Percentiles rank a stretch among this genome's conserved stretches.
Conservation (phyloP, 2,888 invertebrate species). For the Lagria hirta region DNA sequence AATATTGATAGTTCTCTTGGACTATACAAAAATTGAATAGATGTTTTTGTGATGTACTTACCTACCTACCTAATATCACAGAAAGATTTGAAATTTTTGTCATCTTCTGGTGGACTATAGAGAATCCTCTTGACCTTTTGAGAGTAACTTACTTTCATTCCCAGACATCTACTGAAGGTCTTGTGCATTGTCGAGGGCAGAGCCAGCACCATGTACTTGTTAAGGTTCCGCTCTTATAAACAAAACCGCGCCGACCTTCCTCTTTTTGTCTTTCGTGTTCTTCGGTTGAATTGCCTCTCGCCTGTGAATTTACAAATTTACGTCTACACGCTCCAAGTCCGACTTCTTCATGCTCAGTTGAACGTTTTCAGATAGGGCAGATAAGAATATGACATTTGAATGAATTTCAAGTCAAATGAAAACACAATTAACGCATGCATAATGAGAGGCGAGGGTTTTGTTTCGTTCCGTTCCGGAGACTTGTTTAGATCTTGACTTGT, state of each 20-base stretch:
- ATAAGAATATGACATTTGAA: slow-evolving; percentile 35
- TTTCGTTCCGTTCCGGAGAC: slow-evolving; percentile 29
- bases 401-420: slow-evolving; percentile 33
- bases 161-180: slow-evolving; percentile 21
- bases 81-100: no score
- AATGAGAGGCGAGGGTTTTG: slow-evolving; percentile 24
- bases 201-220: no score
- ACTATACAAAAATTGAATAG: slow-evolving; percentile 11
- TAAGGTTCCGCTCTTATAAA: slow-evolving; percentile 34
- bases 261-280: slow-evolving; percentile 29
- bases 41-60: no score
- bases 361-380: slow-evolving; percentile 26
- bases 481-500: slow-evolving; percentile 16
- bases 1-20: no score
- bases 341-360: slow-evolving; percentile 33
- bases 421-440: slow-evolving; percentile 33
- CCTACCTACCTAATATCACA: no score
- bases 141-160: no score
- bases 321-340: slow-evolving; percentile 35
- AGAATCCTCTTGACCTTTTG: no score
- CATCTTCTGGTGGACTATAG: no score
- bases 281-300: slow-evolving; percentile 35
- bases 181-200: slow-evolving; percentile 13
- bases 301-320: slow-evolving; percentile 40
- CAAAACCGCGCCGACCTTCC: slow-evolving; percentile 37